Conservation (phyloP, 2,113 vertebrate genomes). For the Columba janthina region DNA sequence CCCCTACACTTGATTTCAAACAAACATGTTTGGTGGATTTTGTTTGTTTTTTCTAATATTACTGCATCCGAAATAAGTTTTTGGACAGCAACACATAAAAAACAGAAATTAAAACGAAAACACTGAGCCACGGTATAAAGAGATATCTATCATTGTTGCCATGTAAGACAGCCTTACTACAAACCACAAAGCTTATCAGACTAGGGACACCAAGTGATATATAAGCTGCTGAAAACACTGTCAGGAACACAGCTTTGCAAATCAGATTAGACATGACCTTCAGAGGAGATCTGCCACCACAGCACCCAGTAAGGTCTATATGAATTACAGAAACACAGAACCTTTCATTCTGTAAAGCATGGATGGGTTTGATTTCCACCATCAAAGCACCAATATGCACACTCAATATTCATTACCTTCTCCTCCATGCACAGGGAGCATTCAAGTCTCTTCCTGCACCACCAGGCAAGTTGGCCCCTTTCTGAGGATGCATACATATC, state of each 20-base stretch:
- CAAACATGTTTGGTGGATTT: background rate
- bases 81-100: background rate
- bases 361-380: background rate
- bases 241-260: slow-evolving; percentile 27
- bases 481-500: accelerated
- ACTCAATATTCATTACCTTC: background rate
- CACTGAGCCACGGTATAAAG: background rate
- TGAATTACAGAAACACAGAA: background rate
- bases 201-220: background rate
- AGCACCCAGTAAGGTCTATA: background rate
- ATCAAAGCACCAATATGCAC: background rate
- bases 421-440: background rate
- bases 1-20: background rate
- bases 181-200: slow-evolving; percentile 30
- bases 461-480: accelerated
- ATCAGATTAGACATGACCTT: slow-evolving; percentile 45
- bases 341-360: background rate
- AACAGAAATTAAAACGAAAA: background rate
- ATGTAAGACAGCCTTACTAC: background rate
- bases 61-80: background rate
- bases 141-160: background rate
- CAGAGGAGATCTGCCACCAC: slow-evolving; percentile 9
- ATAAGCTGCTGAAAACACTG: slow-evolving; percentile 46
- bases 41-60: background rate
- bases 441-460: background rate